Percentiles rank a stretch among this genome's conserved stretches.
Conservation (phyloP, 2,113 vertebrate species). For the Paradisaea rubra region DNA sequence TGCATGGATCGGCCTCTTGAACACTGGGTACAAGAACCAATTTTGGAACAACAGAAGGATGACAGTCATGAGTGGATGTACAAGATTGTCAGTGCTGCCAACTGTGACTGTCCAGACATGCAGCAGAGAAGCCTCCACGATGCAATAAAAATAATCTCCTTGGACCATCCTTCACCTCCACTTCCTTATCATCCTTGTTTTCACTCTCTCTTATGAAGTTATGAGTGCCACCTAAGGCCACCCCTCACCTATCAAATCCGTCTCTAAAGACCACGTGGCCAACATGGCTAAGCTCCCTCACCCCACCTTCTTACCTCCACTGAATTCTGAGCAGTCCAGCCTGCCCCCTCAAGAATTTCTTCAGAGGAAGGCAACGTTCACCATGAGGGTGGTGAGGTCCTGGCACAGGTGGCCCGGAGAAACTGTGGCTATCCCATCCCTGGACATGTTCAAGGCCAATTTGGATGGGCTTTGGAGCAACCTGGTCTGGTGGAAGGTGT, state of each 20-base stretch:
- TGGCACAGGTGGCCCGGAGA: not conserved
- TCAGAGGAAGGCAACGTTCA: not conserved
- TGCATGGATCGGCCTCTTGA: fast-evolving
- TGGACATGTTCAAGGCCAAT: not conserved
- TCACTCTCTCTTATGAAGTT: not conserved
- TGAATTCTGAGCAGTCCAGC: not conserved
- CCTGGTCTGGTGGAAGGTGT: not conserved
- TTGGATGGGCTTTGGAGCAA: not conserved
- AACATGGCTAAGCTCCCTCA: fast-evolving
- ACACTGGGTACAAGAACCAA: not conserved
- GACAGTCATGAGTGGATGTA: not conserved
- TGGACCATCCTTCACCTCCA: not conserved
- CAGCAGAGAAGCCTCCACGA: fast-evolving
- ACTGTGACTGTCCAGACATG: not conserved
- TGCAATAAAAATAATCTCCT: not conserved
- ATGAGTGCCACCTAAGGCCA: not conserved
- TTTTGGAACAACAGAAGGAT: not conserved
- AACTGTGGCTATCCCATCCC: not conserved
- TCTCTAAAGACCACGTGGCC: fast-evolving
- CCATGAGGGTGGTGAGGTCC: not conserved
- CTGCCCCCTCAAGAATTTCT: not conserved
- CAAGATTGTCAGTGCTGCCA: not conserved
- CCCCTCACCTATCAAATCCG: fast-evolving
- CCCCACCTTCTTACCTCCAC: not conserved
- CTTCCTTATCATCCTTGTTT: not conserved